These are phyloP conservation scores for Phyllostomus hastatus DNA, from an alignment of 2,113 vertebrate genomes.

Conservation along the genomic window DNA sequence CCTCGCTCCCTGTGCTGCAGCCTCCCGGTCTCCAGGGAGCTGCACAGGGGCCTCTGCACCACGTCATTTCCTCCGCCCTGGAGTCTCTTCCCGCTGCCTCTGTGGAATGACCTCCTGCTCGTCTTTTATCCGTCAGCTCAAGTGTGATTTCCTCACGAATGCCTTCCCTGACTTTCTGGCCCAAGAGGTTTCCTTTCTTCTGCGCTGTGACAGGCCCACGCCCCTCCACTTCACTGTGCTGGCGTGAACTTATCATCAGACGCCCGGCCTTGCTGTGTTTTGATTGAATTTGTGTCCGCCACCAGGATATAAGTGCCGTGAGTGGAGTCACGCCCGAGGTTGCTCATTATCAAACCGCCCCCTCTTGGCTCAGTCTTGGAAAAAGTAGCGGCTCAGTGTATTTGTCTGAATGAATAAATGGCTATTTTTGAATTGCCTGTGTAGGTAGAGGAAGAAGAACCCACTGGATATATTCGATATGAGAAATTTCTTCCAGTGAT, in stretches of 20 bases:
- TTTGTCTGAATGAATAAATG: not conserved
- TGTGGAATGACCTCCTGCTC: not conserved
- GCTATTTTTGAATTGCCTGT: constrained; percentile 51
- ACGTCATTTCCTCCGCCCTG: not conserved
- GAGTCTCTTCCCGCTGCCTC: not conserved
- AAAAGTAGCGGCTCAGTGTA: not conserved
- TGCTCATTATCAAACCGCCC: not conserved
- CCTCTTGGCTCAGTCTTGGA: not conserved
- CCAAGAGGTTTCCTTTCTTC: not conserved
- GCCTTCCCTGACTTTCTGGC: not conserved
- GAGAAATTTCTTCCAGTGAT: constrained; percentile 94
- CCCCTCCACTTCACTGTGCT: not conserved
- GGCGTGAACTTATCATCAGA: not conserved
- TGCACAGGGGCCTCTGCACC: not conserved
- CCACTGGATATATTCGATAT: constrained; percentile 85
- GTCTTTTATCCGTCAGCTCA: not conserved
- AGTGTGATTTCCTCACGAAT: not conserved
- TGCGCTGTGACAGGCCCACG: not conserved
- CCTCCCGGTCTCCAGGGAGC: not conserved
- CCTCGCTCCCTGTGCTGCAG: not conserved
- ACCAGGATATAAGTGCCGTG: not conserved
- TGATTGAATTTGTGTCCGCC: not conserved
- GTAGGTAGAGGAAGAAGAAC: constrained; percentile 93
- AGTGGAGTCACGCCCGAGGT: not conserved
- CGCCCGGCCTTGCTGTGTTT: not conserved